Conservation (phyloP, 2,797 vertebrate species). For the Prionace glauca region DNA sequence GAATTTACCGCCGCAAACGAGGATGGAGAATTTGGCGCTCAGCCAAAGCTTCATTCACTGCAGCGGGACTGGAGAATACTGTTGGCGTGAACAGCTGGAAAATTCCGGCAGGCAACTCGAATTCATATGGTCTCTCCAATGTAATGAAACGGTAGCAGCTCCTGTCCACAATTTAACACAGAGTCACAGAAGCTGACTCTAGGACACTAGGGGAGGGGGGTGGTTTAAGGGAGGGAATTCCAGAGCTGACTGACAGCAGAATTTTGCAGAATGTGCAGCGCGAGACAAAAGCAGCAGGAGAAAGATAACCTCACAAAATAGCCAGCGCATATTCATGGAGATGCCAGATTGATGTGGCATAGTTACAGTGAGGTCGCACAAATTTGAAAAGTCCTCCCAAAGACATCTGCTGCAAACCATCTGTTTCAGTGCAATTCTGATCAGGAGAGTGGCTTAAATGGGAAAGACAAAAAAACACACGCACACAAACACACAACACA, state of each 20-base stretch:
- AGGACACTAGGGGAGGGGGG: neutral
- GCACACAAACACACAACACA: no score
- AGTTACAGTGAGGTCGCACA: neutral
- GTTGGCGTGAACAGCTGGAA: no score
- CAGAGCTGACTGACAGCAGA: neutral
- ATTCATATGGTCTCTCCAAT: no score
- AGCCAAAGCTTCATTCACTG: no score
- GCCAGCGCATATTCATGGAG: neutral
- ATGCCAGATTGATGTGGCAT: neutral
- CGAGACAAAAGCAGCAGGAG: neutral
- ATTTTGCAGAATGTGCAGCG: neutral
- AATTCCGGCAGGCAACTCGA: no score
- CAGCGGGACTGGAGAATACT: no score
- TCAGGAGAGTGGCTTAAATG: neutral
- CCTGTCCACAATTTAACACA: neutral
- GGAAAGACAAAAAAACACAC: neutral
- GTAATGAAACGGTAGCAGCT: neutral
- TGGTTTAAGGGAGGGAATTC: neutral
- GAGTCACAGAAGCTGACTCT: no score
- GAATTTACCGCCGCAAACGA: no score
- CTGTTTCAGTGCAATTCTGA: neutral
- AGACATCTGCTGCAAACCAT: neutral
- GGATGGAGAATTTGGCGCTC: no score
- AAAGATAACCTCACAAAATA: neutral
- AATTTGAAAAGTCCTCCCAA: neutral